Conservation (phyloP, 1,140 invertebrate genomes). For the Triops longicaudatus region DNA sequence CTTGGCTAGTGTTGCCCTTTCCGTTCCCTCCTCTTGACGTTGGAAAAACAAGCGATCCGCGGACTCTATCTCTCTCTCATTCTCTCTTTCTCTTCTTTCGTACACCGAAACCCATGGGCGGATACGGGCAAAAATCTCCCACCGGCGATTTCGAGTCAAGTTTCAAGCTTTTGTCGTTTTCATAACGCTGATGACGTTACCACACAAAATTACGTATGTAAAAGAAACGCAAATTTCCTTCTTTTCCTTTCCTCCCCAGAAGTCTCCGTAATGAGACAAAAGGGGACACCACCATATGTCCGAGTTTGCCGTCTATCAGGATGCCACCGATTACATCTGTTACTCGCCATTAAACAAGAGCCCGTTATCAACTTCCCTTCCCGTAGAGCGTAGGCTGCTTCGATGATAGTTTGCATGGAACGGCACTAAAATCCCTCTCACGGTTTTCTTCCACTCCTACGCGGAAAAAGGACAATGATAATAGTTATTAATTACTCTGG, state of each 20-base stretch:
- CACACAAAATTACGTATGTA: neutral
- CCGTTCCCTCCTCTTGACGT: neutral
- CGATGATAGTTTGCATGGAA: neutral
- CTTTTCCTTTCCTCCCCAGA: neutral
- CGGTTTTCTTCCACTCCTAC: neutral
- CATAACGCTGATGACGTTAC: neutral
- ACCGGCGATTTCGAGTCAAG: neutral
- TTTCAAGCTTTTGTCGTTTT: neutral
- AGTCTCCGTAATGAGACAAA: neutral
- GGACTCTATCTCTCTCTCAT: neutral
- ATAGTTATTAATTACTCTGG: neutral
- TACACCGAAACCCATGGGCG: neutral
- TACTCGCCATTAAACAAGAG: neutral
- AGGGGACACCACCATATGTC: neutral
- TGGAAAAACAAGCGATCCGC: neutral
- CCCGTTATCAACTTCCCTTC: neutral
- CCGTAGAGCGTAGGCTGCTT: neutral
- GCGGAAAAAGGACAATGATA: neutral
- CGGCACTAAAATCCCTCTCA: neutral
- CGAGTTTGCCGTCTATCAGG: neutral
- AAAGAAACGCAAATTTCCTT: neutral
- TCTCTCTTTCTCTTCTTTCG: neutral
- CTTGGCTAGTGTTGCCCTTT: slow-evolving; percentile 6
- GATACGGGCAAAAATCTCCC: neutral
- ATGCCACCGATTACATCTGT: neutral